Conservation (phyloP, 2,797 vertebrate genomes). For the Molossus molossus region DNA sequence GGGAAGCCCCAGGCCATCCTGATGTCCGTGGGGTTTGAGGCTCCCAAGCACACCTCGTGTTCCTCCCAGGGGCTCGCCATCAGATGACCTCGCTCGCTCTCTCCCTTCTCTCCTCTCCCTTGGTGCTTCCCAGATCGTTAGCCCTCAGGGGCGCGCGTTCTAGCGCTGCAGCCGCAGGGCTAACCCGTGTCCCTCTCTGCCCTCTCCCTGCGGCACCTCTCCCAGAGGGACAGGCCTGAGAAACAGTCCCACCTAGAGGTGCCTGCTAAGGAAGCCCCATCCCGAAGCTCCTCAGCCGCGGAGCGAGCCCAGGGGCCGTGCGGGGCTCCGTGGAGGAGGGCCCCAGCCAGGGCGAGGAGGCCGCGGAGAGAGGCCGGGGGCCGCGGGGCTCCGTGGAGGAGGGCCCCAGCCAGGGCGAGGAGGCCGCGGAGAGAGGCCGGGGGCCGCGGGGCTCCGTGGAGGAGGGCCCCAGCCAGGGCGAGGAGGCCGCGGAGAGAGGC, state of each 20-base stretch:
- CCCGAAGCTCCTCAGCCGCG: slow-evolving; percentile 84
- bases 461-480: too few species aligned
- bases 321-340: slow-evolving; percentile 73
- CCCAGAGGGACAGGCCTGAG: slow-evolving; percentile 82
- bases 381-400: too few species aligned
- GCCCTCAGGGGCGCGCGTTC: slow-evolving; percentile 60
- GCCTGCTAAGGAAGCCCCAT: slow-evolving; percentile 84
- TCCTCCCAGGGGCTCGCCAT: neutral
- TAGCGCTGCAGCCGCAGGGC: slow-evolving; percentile 73
- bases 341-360: too few species aligned
- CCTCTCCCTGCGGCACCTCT: slow-evolving; percentile 73
- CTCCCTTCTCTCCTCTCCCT: slow-evolving; percentile 48
- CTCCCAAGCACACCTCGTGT: rapidly evolving
- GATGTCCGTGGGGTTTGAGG: neutral
- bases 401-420: too few species aligned
- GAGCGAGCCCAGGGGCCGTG: slow-evolving; percentile 73
- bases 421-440: too few species aligned
- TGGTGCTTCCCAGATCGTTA: slow-evolving; percentile 69
- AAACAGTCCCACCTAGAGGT: slow-evolving; percentile 83
- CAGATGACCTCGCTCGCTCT: neutral
- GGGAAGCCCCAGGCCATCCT: neutral
- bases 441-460: too few species aligned
- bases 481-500: too few species aligned
- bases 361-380: too few species aligned
- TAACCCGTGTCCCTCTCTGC: slow-evolving; percentile 48